Evolutionary conservation across 2,113 vertebrate species (phyloP).

Genomic region (Otus sunia): DNA sequence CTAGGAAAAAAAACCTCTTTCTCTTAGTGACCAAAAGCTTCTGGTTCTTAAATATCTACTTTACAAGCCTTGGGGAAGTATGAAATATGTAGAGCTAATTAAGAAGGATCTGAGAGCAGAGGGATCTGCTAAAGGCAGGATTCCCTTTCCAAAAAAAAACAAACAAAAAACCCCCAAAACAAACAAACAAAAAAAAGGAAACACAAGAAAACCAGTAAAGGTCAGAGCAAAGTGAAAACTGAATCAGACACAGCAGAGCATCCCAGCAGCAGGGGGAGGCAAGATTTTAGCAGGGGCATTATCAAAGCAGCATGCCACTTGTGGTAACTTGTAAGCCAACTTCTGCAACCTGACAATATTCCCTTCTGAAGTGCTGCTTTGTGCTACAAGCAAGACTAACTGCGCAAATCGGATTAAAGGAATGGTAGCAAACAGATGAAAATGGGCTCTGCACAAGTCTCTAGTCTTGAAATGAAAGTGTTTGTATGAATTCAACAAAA

Average conservation of each 20-base stretch:
- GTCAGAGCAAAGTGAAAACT: neutral
- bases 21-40: neutral
- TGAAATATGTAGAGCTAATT: neutral
- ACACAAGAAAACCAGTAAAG: neutral
- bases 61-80: neutral
- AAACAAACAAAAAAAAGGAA: neutral
- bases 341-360: neutral
- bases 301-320: neutral
- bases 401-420: neutral
- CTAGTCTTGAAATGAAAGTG: neutral
- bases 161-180: too few species aligned
- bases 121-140: neutral
- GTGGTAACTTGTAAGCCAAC: neutral
- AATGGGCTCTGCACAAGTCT: neutral
- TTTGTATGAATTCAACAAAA: neutral
- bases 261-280: neutral
- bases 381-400: neutral
- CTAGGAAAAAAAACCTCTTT: neutral
- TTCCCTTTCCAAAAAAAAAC: neutral
- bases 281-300: neutral
- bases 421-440: neutral
- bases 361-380: neutral
- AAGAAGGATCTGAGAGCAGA: neutral
- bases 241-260: neutral
- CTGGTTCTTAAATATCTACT: neutral